Percentiles rank a stretch among this genome's conserved stretches.
These are phyloP conservation scores for Hecatera dysodea DNA, from an alignment of 2,888 invertebrate species.

Conservation along the genomic window DNA sequence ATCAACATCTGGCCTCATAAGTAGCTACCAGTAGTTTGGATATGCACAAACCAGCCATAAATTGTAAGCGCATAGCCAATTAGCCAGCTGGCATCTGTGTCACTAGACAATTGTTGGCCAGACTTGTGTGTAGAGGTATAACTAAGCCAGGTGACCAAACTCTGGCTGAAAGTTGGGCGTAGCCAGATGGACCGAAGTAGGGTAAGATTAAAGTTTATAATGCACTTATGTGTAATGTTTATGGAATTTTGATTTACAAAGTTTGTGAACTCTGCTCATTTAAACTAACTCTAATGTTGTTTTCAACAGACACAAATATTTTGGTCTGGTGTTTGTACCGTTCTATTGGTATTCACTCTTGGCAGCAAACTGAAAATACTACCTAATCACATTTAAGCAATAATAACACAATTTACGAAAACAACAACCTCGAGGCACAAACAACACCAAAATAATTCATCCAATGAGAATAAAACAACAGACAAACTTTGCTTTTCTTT, in stretches of 20 bases:
- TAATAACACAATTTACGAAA: constrained; percentile 50
- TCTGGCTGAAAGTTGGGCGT: constrained; percentile 40
- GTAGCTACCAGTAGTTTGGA: constrained; percentile 44
- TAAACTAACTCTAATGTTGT: background rate
- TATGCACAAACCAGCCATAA: constrained; percentile 59
- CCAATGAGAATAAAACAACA: constrained; percentile 64
- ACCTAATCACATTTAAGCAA: constrained; percentile 32
- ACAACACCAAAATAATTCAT: constrained; percentile 64
- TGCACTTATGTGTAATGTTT: constrained; percentile 25
- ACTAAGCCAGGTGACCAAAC: constrained; percentile 44
- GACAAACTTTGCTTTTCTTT: constrained; percentile 74
- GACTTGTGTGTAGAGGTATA: constrained; percentile 31
- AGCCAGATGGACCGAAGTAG: constrained; percentile 17
- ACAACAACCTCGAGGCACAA: constrained; percentile 50
- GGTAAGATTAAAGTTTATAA: constrained; percentile 26
- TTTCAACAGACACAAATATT: background rate
- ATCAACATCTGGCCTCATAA: constrained; percentile 59
- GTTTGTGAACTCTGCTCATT: background rate
- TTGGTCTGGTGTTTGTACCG: background rate
- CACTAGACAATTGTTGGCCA: constrained; percentile 53
- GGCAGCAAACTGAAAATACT: constrained; percentile 21
- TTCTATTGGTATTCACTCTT: background rate
- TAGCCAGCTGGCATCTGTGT: constrained; percentile 66
- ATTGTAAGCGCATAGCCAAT: constrained; percentile 63
- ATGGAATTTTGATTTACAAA: constrained; percentile 1